Evolutionary conservation across 2,888 invertebrate species (phyloP).

Genomic region (Nephrotoma appendiculata): DNA sequence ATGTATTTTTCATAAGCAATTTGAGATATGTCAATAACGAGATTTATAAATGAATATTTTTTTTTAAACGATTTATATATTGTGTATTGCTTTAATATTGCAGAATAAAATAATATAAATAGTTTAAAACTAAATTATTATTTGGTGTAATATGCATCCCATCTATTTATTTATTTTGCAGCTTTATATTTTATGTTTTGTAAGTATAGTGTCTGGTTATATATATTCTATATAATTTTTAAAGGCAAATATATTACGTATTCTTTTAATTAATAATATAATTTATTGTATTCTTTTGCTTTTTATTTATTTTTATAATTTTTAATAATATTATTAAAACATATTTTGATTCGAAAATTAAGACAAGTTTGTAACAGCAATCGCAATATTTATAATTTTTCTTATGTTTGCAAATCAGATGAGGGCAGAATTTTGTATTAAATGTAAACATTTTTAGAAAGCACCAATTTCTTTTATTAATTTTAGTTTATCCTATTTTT

Average conservation of each 20-base stretch:
- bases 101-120: not conserved
- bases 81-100: not conserved
- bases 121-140: not conserved
- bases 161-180: not conserved
- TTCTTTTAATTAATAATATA: not conserved
- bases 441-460: not conserved
- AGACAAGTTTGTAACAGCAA: not conserved
- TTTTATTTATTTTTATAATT: not conserved
- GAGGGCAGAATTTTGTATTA: not conserved
- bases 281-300: not conserved
- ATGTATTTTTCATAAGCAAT: not conserved
- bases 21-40: not conserved
- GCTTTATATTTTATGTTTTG: not conserved
- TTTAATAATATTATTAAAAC: not conserved
- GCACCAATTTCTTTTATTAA: not conserved
- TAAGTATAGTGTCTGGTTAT: not conserved
- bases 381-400: not conserved
- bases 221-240: not conserved
- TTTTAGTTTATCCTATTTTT: not conserved
- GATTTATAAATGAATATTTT: not conserved
- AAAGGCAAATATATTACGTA: not conserved
- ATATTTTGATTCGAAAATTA: not conserved
- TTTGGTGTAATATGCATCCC: not conserved
- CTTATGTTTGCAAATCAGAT: not conserved
- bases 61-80: not conserved